These are phyloP conservation scores for Periphyllus acericola DNA, from an alignment of 2,888 invertebrate genomes.

Conservation along the genomic window DNA sequence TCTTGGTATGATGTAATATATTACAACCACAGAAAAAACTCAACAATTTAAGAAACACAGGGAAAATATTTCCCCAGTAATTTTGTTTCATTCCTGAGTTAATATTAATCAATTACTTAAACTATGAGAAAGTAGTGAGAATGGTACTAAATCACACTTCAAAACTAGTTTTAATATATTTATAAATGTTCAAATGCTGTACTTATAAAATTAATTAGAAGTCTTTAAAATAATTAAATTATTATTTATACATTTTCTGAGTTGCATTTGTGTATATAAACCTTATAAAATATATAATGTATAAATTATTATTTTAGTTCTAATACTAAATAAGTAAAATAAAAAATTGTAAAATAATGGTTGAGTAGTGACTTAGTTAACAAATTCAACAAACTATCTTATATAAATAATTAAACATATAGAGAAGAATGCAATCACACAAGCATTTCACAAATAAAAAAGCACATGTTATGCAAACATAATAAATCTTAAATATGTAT, in stretches of 20 bases:
- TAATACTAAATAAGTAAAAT: too few species aligned
- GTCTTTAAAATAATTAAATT: too few species aligned
- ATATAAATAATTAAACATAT: background rate
- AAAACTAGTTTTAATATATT: background rate
- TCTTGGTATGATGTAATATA: background rate
- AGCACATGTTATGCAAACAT: background rate
- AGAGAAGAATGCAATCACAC: background rate
- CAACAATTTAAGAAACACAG: background rate
- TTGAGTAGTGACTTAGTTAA: background rate
- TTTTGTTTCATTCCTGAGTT: too few species aligned
- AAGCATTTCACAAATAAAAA: background rate
- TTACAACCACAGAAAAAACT: background rate
- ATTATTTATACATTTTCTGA: too few species aligned
- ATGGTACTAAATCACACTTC: too few species aligned
- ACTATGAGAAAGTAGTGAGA: too few species aligned
- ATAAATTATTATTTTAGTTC: too few species aligned
- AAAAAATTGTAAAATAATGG: background rate
- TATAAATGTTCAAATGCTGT: background rate
- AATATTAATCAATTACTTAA: too few species aligned
- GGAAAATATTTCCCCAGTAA: background rate
- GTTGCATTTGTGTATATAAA: too few species aligned
- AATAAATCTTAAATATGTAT: background rate
- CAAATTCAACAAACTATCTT: too few species aligned
- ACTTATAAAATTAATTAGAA: background rate
- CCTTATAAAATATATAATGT: too few species aligned